Evolutionary conservation across 2,888 invertebrate species (phyloP), one percentile per base, ranked within the genome.

Genomic region (Apodemia duryi): DNA sequence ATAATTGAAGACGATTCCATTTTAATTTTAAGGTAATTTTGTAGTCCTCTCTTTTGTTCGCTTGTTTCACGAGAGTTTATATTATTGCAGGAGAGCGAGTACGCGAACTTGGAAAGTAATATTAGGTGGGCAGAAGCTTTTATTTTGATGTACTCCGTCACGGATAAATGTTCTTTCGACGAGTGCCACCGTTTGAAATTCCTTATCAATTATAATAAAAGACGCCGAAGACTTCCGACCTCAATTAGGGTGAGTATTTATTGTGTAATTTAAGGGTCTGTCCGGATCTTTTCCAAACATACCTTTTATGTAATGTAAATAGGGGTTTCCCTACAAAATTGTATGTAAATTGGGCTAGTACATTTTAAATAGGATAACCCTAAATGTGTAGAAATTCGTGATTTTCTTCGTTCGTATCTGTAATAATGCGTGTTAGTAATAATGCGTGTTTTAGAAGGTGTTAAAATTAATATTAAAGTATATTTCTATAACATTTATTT

Each of bases 61-160:
- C 46, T 46, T 46, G 13, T 46, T 46, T 46, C 13, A 46, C 11
- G 46, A 13, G 46, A 46, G 29, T 51, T 69, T 32, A 60, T 64
- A 46, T 13, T 1, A 67, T 74, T 75, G 46, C 81, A 95, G 95
- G 95, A 95, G 85, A 93, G 92, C 70, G 95, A 95, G 81, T 94
- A 94, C 72, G 84, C 93, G 62, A 94, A 94, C 65, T 82, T 96
- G 72, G 97, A 97, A 83, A 94, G 94, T 67, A 95, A 97, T 80
- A 96, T 97, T 67, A 93, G 96, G 67, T 97, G 97, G 97, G 97
- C 97, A 1, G 97, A 97, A 81, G 97, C 96, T 28, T 97, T 96
- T 79, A 94, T 97, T 65, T 91, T 97, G 63, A 95, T 97, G 93
- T 97, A 97, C 81, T 97, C 97, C 0, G 96, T 97, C 49, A 97